Evolutionary conservation across 2,113 vertebrate genomes (phyloP), one percentile per base, ranked within the genome.

Genomic region (Psittacula cyanocephala): DNA sequence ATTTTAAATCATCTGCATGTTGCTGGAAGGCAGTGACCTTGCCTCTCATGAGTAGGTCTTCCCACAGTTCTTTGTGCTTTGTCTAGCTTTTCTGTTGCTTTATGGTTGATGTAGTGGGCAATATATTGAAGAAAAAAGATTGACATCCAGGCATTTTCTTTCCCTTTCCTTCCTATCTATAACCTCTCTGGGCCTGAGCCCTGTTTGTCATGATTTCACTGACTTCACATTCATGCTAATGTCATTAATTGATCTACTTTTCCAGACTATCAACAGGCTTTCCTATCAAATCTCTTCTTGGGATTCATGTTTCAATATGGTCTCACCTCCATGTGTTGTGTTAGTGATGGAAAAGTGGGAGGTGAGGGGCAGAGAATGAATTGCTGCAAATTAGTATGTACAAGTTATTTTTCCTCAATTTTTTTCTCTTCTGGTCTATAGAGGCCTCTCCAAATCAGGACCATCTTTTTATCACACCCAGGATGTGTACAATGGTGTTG

Each of bases 371-470:
- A 71, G 57, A 47, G 37, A 47, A 43, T 22, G 37, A 31, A 50
- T 52, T 71, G 27, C 29, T 67, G 37, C 29, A 59, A 28, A 49
- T 53, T 11, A 17, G 2, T 57, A 2, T 44, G 7, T 63, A 4
- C 1, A 6, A 64, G 6, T 0, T 69, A 1, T 59, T 43, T 64
- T 62, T 3, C 3, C 7, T 15, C 4, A 3, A 2, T 2, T 46
- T 55, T 68, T 86, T 14, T 9, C 3, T 44, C 11, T 64, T 81
- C 11, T 39, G 17, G 20, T 87, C 37, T 68, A 3, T 43, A 31
- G 28, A 79, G 17, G 3, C 14, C 29, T 90, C 81, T 91, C 57
- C 10, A 71, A 79, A 37, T 49, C n/a, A 64, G 24, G 87, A 11
- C 25, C 6, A 9, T n/a, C 22, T 55, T 68, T 75, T 75, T 81